phyloP scores from a whole-genome alignment of 1,140 invertebrate genomes.

The Babylonia areolata region DNA sequence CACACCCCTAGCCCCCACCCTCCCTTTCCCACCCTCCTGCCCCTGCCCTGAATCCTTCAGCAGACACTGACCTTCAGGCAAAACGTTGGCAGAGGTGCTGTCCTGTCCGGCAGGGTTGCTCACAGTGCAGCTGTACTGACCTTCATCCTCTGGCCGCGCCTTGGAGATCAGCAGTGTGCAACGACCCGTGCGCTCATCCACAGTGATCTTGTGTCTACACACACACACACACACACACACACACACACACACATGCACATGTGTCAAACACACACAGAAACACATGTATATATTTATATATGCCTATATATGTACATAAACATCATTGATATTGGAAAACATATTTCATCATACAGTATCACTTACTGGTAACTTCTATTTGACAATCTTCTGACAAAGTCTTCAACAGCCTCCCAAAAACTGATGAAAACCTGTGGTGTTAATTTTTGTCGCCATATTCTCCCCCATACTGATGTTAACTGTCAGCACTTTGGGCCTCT shows the following conservation, averaged over 20 bases:
- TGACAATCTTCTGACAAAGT: no score
- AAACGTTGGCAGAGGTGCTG: constrained; percentile 69
- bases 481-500: no score
- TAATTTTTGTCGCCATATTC: no score
- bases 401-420: no score
- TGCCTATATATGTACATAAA: background rate
- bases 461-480: no score
- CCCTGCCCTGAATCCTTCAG: background rate
- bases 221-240: background rate
- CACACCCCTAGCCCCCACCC: background rate
- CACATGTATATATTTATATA: background rate
- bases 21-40: no score
- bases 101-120: constrained; percentile 78
- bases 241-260: background rate
- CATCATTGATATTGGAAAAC: no score
- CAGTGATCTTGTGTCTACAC: constrained; percentile 64
- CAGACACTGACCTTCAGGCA: constrained; percentile 63
- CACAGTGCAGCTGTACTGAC: constrained; percentile 94
- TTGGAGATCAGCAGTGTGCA: constrained; percentile 92
- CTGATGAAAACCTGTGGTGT: no score
- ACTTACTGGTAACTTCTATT: no score
- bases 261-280: background rate
- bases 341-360: no score
- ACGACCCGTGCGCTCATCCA: constrained; percentile 78
- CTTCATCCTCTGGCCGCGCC: constrained; percentile 94